phyloP scores from a whole-genome alignment of 2,888 invertebrate genomes.

The Orchesellides sinensis region DNA sequence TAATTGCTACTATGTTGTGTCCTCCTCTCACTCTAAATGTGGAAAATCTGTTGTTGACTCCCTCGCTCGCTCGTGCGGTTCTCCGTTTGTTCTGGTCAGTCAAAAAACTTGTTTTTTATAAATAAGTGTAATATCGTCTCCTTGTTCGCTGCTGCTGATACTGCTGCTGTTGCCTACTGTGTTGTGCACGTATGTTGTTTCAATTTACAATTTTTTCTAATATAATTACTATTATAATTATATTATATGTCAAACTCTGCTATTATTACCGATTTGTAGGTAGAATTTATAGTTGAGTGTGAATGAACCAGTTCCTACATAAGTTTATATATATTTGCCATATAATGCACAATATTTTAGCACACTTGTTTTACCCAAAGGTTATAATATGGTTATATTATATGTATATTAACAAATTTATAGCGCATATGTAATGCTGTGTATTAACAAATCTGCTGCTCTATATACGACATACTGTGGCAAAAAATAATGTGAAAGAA shows the following conservation, averaged over 20 bases:
- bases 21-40: background rate
- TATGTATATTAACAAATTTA: background rate
- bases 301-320: background rate
- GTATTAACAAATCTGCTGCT: too few species aligned
- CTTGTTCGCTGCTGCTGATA: constrained; percentile 27
- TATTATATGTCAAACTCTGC: background rate
- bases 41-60: background rate
- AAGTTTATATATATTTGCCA: background rate
- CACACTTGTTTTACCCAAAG: background rate
- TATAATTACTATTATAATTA: background rate
- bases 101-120: constrained; percentile 11
- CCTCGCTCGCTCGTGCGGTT: constrained; percentile 9
- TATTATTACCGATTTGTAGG: background rate
- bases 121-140: constrained; percentile 11
- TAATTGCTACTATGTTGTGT: background rate
- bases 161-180: constrained; percentile 35
- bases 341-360: background rate
- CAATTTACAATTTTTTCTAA: background rate
- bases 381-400: background rate
- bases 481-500: constrained; percentile 43
- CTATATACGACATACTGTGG: constrained; percentile 12
- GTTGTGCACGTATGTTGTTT: constrained; percentile 37
- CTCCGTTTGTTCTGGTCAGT: constrained; percentile 20
- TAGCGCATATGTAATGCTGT: too few species aligned
- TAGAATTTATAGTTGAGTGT: background rate